phyloP scores from a whole-genome alignment of 1,140 invertebrate genomes.

The Muscidifurax raptorellus region DNA sequence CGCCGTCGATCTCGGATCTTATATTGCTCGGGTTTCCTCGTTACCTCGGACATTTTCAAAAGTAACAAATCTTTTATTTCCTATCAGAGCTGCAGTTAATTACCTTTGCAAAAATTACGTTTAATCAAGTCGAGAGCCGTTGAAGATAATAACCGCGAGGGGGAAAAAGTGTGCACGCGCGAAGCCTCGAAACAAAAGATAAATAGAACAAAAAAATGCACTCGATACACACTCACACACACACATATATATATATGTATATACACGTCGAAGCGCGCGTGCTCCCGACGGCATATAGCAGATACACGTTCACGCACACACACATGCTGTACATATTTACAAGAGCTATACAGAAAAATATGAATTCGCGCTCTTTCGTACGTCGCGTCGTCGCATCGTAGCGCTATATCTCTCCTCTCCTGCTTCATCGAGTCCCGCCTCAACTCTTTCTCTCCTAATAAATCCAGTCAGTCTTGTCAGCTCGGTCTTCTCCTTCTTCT shows the following conservation, averaged over 20 bases:
- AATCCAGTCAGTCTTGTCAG: not conserved
- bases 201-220: not conserved
- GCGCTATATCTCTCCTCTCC: not conserved
- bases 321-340: conserved; percentile 16
- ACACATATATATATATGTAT: too few species aligned
- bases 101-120: too few species aligned
- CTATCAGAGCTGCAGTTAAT: too few species aligned
- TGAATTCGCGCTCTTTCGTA: not conserved
- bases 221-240: not conserved
- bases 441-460: not conserved
- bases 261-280: not conserved
- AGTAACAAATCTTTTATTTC: not conserved
- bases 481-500: not conserved
- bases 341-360: not conserved
- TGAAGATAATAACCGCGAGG: too few species aligned
- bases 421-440: not conserved
- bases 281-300: not conserved
- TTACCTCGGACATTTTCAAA: not conserved
- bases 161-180: not conserved
- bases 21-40: too few species aligned
- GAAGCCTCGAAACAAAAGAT: not conserved
- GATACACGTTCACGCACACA: conserved; percentile 35
- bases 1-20: too few species aligned
- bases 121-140: too few species aligned
- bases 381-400: not conserved